These are phyloP conservation scores for Pangasianodon gigas DNA, from an alignment of 2,113 vertebrate species.

Conservation along the genomic window DNA sequence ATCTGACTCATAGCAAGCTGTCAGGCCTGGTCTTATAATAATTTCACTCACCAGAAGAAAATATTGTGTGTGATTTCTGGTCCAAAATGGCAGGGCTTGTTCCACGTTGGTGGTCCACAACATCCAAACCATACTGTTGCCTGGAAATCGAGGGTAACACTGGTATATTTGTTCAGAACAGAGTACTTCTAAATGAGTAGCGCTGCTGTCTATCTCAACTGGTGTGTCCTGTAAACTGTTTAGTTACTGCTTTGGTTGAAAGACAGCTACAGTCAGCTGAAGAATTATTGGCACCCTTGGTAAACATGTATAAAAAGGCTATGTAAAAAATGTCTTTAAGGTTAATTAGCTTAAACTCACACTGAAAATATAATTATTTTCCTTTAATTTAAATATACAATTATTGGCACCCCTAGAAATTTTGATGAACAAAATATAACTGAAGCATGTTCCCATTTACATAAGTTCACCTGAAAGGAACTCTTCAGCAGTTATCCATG, in stretches of 20 bases:
- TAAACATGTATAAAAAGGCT: neutral
- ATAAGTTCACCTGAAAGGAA: neutral
- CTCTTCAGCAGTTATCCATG: neutral
- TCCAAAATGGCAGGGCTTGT: constrained; percentile 28
- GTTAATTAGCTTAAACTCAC: neutral
- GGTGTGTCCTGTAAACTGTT: constrained; percentile 16
- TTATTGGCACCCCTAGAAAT: neutral
- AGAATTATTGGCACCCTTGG: neutral
- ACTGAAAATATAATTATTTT: neutral
- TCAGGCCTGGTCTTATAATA: constrained; percentile 16
- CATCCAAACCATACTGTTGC: constrained; percentile 32
- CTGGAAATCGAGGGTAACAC: constrained; percentile 9
- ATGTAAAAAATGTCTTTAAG: neutral
- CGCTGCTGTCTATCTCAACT: neutral
- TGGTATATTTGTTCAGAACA: constrained; percentile 21
- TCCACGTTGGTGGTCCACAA: constrained; percentile 41
- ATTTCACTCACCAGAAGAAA: constrained; percentile 26
- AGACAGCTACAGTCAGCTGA: neutral
- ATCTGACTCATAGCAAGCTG: constrained; percentile 28
- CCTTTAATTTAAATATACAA: neutral
- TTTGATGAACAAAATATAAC: neutral
- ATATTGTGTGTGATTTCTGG: constrained; percentile 24
- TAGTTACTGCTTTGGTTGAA: neutral
- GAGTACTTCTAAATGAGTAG: constrained; percentile 8
- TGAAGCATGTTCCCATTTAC: neutral